These are phyloP conservation scores for Paradisaea rubra DNA, from an alignment of 2,113 vertebrate genomes.

Conservation along the genomic window DNA sequence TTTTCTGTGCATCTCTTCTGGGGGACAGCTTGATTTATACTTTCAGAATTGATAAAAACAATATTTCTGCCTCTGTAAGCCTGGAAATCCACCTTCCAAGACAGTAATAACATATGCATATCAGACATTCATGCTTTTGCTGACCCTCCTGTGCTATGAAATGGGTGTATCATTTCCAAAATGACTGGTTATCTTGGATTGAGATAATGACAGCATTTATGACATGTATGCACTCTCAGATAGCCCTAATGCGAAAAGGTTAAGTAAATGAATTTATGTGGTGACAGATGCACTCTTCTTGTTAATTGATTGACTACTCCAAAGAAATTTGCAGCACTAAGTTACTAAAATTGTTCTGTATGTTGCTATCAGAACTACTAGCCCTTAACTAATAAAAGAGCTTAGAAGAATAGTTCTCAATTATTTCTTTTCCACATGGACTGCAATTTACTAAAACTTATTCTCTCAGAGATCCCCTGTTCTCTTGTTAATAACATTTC, in stretches of 20 bases:
- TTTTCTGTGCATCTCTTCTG: neutral
- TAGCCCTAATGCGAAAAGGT: neutral
- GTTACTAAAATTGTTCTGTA: neutral
- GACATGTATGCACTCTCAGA: neutral
- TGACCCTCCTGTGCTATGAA: neutral
- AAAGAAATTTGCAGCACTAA: neutral
- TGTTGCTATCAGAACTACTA: neutral
- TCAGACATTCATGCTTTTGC: neutral
- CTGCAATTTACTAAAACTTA: neutral
- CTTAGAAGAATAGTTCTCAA: neutral
- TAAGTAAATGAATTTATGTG: neutral
- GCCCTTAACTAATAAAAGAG: conserved; percentile 18
- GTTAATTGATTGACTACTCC: neutral
- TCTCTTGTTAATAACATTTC: conserved; percentile 10
- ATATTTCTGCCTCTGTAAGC: neutral
- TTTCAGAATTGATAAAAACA: neutral
- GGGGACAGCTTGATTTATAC: neutral
- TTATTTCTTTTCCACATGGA: neutral
- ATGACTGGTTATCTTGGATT: neutral
- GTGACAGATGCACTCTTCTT: neutral
- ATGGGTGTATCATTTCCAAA: neutral
- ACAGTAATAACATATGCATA: neutral
- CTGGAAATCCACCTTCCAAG: neutral
- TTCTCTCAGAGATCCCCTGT: neutral
- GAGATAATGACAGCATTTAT: neutral